Conservation (phyloP, 53 echinoderm and acorn worm species). For the Zoroaster sp. region DNA sequence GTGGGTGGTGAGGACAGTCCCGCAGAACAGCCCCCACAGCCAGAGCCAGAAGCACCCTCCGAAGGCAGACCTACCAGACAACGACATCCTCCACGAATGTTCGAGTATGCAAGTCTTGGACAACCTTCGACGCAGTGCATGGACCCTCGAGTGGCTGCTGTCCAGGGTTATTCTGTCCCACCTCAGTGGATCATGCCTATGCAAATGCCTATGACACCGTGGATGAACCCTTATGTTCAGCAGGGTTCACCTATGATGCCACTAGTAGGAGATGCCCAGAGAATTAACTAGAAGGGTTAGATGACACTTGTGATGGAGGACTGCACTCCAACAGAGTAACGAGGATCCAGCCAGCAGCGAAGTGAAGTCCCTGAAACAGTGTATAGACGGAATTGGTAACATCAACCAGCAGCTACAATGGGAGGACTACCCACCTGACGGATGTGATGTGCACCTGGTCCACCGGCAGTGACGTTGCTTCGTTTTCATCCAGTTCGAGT, state of each 20-base stretch:
- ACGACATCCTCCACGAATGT: not conserved
- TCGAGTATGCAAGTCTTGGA: conserved; percentile 5
- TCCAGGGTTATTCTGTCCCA: not conserved
- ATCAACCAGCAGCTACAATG: not conserved
- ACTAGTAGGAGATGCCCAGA: not conserved
- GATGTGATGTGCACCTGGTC: not conserved
- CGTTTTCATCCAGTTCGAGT: not conserved
- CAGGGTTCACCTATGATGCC: not conserved
- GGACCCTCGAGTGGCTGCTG: conserved; percentile 1
- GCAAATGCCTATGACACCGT: not conserved
- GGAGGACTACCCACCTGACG: not conserved
- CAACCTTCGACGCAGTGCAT: not conserved
- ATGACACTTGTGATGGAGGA: no score
- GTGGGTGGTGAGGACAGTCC: no score
- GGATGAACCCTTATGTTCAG: not conserved
- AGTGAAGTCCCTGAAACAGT: not conserved
- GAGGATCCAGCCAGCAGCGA: not conserved
- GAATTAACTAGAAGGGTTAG: not conserved
- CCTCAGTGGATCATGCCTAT: not conserved
- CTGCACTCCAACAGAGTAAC: not conserved
- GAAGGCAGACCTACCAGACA: conserved; percentile 20
- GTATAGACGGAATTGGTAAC: not conserved
- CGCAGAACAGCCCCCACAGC: not conserved
- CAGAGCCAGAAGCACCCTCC: not conserved
- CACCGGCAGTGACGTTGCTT: not conserved